A percentile compares a stretch with the other conserved stretches of the same genome.
Evolutionary conservation across 2,888 invertebrate genomes (phyloP).

Genomic region (Eumerus sabulonum): DNA sequence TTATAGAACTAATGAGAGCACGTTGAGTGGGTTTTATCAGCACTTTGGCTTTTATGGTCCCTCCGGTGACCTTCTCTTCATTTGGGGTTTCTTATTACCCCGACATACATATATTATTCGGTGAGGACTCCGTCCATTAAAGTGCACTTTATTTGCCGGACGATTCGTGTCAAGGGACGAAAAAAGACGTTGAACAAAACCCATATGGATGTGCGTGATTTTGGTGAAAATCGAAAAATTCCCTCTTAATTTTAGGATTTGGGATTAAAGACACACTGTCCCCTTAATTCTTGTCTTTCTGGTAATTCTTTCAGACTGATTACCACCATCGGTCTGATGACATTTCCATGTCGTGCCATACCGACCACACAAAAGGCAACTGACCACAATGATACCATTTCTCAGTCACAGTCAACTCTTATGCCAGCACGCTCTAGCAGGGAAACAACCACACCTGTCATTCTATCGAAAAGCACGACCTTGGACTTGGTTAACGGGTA

Average conservation of each 20-base stretch:
- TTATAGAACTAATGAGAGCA: constrained; percentile 67
- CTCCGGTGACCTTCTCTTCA: constrained; percentile 52
- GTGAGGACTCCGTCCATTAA: constrained; percentile 33
- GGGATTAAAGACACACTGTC: too few relatives aligned
- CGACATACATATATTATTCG: constrained; percentile 3
- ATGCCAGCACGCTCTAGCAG: not conserved
- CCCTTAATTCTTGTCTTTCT: too few relatives aligned
- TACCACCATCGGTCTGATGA: constrained; percentile 52
- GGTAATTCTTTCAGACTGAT: constrained; percentile 45
- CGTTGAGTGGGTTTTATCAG: constrained; percentile 66
- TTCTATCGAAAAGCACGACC: constrained; percentile 56
- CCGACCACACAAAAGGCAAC: constrained; percentile 60
- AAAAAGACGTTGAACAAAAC: too few relatives aligned
- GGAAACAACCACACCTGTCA: constrained; percentile 42
- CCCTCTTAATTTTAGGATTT: too few relatives aligned
- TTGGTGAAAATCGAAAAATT: too few relatives aligned
- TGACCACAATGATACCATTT: constrained; percentile 46
- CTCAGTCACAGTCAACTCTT: constrained; percentile 18
- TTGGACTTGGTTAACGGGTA: constrained; percentile 51
- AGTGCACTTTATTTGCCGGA: constrained; percentile 38
- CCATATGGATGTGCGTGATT: too few relatives aligned
- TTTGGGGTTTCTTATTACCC: constrained; percentile 42
- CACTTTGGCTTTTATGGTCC: constrained; percentile 65
- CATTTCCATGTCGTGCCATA: constrained; percentile 52
- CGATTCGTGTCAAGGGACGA: not conserved